Evolutionary conservation across 2,888 invertebrate genomes (phyloP).

Genomic region (Lomographa bimaculata): DNA sequence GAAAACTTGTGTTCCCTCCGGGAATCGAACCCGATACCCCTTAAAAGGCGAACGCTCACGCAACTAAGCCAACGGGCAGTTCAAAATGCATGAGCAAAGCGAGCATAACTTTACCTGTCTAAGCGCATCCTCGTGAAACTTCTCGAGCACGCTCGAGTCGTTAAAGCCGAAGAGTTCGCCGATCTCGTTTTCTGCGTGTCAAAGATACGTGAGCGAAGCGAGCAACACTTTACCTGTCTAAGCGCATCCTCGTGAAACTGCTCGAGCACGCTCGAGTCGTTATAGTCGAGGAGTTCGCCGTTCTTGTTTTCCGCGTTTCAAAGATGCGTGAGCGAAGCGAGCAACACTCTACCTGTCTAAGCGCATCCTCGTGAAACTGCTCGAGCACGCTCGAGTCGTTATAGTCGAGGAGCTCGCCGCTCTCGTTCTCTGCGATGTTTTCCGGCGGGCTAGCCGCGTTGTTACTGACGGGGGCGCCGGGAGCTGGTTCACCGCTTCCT

Average conservation of each 20-base stretch:
- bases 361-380: constrained; percentile 90
- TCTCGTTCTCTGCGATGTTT: constrained; percentile 57
- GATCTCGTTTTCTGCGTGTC: constrained; percentile 62
- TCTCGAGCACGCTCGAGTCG: constrained; percentile 85
- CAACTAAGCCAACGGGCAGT: too few species aligned
- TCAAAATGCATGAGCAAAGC: too few species aligned
- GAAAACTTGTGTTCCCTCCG: too few species aligned
- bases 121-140: constrained; percentile 90
- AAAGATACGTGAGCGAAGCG: too few species aligned
- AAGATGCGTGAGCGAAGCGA: too few species aligned
- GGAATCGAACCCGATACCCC: too few species aligned
- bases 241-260: constrained; percentile 91
- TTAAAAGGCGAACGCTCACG: too few species aligned
- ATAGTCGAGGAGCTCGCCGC: constrained; percentile 82
- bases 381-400: constrained; percentile 85
- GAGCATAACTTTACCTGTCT: too few species aligned
- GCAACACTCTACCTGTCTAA: constrained; percentile 88
- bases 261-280: constrained; percentile 85
- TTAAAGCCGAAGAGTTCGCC: constrained; percentile 84
- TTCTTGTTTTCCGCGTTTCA: constrained; percentile 63
- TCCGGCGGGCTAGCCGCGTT: constrained; percentile 59
- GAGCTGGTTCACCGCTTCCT: constrained; percentile 69
- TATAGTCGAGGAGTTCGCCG: constrained; percentile 83
- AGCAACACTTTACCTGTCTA: constrained; percentile 87
- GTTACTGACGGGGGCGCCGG: constrained; percentile 45